Evolutionary conservation across 2,113 vertebrate genomes (phyloP).

Genomic region (Heterocephalus glaber): DNA sequence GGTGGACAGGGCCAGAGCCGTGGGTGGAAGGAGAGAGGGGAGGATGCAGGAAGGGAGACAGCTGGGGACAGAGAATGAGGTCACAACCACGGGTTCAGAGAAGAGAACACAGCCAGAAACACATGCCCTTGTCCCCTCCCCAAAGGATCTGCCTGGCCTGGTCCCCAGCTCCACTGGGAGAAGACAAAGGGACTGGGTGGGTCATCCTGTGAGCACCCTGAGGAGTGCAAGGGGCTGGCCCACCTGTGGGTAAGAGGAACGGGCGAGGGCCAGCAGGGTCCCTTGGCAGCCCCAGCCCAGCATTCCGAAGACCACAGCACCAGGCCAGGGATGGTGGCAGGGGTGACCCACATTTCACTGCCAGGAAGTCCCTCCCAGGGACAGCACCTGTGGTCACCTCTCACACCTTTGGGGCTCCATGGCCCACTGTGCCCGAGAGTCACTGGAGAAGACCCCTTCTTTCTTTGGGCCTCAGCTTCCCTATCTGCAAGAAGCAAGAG

Average conservation of each 20-base stretch:
- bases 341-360: background rate
- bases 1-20: background rate
- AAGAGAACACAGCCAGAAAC: fast-evolving
- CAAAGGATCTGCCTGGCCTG: fast-evolving
- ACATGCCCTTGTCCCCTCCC: fast-evolving
- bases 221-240: background rate
- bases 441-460: background rate
- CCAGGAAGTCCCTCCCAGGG: background rate
- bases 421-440: fast-evolving
- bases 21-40: background rate
- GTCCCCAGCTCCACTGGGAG: background rate
- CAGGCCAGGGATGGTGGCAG: background rate
- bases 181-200: fast-evolving
- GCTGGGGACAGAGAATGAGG: background rate
- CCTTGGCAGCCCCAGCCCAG: background rate
- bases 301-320: slow-evolving; percentile 1
- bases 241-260: background rate
- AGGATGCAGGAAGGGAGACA: background rate
- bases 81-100: fast-evolving
- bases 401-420: background rate
- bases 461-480: background rate
- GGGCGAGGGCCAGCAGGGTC: background rate
- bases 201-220: fast-evolving
- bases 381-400: background rate
- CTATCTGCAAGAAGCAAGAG: background rate